Evolutionary conservation across 2,888 invertebrate genomes (phyloP).

Genomic region (Tanytarsus gracilentus): DNA sequence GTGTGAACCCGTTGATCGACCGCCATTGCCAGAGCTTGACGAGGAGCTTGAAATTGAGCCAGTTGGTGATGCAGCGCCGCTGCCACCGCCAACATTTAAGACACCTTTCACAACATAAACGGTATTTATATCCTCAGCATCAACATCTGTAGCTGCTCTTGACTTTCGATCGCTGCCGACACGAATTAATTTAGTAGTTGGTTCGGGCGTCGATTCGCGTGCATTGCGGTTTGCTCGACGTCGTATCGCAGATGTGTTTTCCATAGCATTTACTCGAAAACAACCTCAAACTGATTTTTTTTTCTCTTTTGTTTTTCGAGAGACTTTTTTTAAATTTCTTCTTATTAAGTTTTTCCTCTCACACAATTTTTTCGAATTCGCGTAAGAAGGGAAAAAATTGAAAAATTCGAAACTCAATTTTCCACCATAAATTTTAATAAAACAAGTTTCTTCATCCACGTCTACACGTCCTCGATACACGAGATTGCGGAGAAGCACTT

Average conservation of each 20-base stretch:
- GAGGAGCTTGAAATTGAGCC: slow-evolving; percentile 14
- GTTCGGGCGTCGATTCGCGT: slow-evolving; percentile 24
- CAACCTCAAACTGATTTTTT: background rate
- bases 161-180: no score
- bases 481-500: background rate
- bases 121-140: background rate
- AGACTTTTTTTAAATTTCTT: no score
- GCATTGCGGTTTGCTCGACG: slow-evolving; percentile 14
- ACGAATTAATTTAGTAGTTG: no score
- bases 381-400: slow-evolving; percentile 6
- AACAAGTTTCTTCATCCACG: slow-evolving; percentile 19
- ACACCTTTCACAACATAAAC: slow-evolving; percentile 19
- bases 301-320: background rate
- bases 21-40: background rate
- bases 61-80: background rate
- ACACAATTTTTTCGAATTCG: background rate
- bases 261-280: slow-evolving; percentile 11
- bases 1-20: slow-evolving; percentile 4
- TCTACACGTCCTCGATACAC: background rate
- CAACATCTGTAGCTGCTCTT: background rate
- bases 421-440: slow-evolving; percentile 28
- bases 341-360: no score
- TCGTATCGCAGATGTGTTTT: slow-evolving; percentile 10
- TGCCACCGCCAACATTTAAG: slow-evolving; percentile 21
- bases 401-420: slow-evolving; percentile 24